Percentiles rank a stretch among this genome's conserved stretches.
These are phyloP conservation scores for Sebastiscus albofasciatus DNA, from an alignment of 2,797 vertebrate species.

Conservation along the genomic window DNA sequence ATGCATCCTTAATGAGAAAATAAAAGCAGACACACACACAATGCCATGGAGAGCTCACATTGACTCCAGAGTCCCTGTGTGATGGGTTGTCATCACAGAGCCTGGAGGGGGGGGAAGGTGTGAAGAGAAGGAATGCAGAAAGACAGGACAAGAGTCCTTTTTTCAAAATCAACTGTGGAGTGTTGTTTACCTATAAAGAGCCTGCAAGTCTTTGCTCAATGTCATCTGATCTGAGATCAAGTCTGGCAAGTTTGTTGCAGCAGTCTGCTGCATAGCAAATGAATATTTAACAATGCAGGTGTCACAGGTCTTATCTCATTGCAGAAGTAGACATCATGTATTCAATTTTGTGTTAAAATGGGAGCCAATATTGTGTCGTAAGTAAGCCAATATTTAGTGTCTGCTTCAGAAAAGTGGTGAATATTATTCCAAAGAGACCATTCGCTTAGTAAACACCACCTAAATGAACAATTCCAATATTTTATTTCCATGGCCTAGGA, in stretches of 20 bases:
- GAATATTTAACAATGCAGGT: background rate
- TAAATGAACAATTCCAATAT: background rate
- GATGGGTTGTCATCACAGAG: slow-evolving; percentile 36
- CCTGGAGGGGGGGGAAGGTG: slow-evolving; percentile 4
- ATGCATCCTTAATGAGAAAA: slow-evolving; percentile 20
- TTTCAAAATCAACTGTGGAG: background rate
- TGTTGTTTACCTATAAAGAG: background rate
- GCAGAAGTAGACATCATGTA: background rate
- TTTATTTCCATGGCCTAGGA: no score
- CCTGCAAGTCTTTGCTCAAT: background rate
- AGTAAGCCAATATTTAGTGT: no score
- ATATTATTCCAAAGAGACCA: no score
- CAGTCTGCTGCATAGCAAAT: background rate
- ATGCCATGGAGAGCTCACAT: slow-evolving; percentile 48
- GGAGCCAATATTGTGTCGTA: no score
- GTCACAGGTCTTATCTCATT: background rate
- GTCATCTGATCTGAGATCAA: slow-evolving; percentile 12
- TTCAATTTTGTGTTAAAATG: background rate
- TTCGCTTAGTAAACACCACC: background rate
- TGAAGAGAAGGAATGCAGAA: slow-evolving; percentile 6
- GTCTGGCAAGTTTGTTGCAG: slow-evolving; percentile 36
- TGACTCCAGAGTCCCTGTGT: slow-evolving; percentile 27
- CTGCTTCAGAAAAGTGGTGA: background rate
- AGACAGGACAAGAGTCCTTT: no score
- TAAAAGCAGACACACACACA: slow-evolving; percentile 28